Conservation (phyloP, 2,888 invertebrate species). For the Leucozona laternaria region DNA sequence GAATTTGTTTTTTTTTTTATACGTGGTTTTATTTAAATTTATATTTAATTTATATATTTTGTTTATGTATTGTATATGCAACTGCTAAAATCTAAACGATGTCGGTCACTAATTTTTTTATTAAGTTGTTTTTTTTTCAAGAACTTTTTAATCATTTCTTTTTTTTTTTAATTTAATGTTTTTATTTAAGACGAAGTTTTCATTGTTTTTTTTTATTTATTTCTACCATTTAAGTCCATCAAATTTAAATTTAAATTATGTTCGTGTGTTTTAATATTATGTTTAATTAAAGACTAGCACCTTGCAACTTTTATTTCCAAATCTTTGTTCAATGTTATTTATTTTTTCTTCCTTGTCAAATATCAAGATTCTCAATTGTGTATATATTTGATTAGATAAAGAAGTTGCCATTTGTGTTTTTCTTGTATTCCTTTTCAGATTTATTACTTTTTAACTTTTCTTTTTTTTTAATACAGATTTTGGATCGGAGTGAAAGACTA, state of each 20-base stretch:
- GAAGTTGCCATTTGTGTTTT: not conserved
- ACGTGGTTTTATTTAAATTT: constrained; percentile 54
- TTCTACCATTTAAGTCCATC: constrained; percentile 44
- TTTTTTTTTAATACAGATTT: constrained; percentile 50
- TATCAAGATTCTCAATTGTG: constrained; percentile 7
- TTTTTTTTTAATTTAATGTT: constrained; percentile 3
- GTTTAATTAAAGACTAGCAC: constrained; percentile 58
- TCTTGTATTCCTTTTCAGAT: constrained; percentile 1
- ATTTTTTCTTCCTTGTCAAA: not conserved
- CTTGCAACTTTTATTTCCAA: constrained; percentile 43
- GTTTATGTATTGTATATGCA: constrained; percentile 69
- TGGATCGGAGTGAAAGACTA: constrained; percentile 73
- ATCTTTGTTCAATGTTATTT: constrained; percentile 22
- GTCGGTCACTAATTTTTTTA: constrained; percentile 52
- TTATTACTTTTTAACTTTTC: constrained; percentile 35
- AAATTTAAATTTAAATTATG: constrained; percentile 32
- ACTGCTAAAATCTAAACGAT: constrained; percentile 71
- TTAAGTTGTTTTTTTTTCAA: constrained; percentile 12
- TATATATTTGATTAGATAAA: not conserved
- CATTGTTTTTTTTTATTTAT: constrained; percentile 20
- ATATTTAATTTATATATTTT: constrained; percentile 43
- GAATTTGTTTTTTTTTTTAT: constrained; percentile 61
- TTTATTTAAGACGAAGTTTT: constrained; percentile 45
- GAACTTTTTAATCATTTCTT: constrained; percentile 9
- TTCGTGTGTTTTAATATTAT: constrained; percentile 33